phyloP scores from a whole-genome alignment of 1,140 invertebrate genomes.

The Brachionus angularis region DNA sequence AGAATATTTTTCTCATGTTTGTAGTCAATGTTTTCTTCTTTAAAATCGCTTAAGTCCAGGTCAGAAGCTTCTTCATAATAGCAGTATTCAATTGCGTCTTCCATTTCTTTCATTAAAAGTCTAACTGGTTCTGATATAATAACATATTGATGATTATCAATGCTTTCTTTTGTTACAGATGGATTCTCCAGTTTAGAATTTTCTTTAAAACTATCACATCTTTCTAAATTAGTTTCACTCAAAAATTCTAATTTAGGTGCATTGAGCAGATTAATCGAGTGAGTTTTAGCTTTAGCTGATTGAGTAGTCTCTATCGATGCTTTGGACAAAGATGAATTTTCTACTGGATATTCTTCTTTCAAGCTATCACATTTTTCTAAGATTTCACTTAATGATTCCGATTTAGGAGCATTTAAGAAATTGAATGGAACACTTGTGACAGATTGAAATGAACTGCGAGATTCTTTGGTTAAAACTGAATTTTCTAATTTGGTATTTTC shows the following conservation, averaged over 20 bases:
- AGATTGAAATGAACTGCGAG: too few species aligned
- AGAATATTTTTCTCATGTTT: not conserved
- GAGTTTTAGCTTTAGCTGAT: not conserved
- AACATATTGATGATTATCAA: not conserved
- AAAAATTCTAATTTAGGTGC: not conserved
- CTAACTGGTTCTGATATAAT: not conserved
- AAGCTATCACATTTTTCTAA: not conserved
- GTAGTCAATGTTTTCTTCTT: not conserved
- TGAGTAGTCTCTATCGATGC: not conserved
- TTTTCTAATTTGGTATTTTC: too few species aligned
- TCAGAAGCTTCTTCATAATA: not conserved
- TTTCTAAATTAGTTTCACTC: conserved; percentile 5
- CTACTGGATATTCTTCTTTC: not conserved
- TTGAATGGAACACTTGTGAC: too few species aligned
- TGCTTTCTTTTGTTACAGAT: not conserved
- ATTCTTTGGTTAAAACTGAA: too few species aligned
- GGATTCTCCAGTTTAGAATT: not conserved
- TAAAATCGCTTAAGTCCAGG: not conserved
- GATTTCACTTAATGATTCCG: not conserved
- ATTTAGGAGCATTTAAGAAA: conserved; percentile 10
- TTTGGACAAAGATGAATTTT: too few species aligned
- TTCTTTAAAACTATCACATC: conserved; percentile 3
- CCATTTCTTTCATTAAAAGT: conserved; percentile 21
- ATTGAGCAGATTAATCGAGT: not conserved
- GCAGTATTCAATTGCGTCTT: not conserved